Percentiles rank a stretch among this genome's conserved stretches.
phyloP scores from a whole-genome alignment of 2,113 vertebrate genomes.

The Eonycteris spelaea region DNA sequence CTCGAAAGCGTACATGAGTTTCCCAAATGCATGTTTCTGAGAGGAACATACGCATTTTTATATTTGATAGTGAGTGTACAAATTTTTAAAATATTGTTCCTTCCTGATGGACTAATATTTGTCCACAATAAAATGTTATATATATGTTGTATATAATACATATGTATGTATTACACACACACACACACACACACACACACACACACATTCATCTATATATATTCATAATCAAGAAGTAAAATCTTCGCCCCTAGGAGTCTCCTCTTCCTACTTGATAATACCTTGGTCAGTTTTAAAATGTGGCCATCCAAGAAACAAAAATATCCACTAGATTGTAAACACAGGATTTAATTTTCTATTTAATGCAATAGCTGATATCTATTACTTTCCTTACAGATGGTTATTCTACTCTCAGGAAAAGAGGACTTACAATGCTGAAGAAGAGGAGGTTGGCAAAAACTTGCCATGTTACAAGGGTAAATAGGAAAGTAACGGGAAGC shows the following conservation, averaged over 20 bases:
- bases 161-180: no score
- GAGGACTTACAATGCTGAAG: neutral
- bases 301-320: neutral
- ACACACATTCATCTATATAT: no score
- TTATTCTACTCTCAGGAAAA: neutral
- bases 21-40: neutral
- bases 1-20: neutral
- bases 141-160: neutral
- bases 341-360: neutral
- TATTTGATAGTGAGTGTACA: neutral
- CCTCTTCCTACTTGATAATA: neutral
- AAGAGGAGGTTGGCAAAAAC: neutral
- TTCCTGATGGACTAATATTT: neutral
- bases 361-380: neutral
- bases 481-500: neutral
- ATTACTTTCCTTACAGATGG: neutral
- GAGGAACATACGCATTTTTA: neutral
- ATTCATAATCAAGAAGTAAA: no score
- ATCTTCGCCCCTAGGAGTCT: neutral
- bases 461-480: fast-evolving
- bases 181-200: no score
- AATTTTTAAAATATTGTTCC: neutral
- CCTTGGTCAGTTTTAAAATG: neutral
- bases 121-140: neutral
- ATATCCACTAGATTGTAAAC: neutral